Conservation (phyloP, 1,140 invertebrate genomes). For the Heterodera carotae region DNA sequence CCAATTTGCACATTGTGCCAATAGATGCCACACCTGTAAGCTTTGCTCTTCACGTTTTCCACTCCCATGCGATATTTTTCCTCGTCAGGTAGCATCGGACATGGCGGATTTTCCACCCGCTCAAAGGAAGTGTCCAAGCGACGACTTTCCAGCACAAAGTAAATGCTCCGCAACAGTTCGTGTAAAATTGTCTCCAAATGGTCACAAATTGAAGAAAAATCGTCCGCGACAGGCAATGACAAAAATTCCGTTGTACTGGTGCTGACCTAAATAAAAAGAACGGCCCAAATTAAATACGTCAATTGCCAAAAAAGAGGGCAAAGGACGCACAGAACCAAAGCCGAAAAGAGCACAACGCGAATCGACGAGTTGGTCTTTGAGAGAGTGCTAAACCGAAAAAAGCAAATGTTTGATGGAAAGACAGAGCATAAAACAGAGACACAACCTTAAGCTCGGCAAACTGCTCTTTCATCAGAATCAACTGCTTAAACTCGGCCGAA, state of each 20-base stretch:
- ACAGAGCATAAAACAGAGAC: background rate
- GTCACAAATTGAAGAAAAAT: conserved; percentile 32
- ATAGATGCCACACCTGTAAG: conserved; percentile 38
- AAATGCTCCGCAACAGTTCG: conserved; percentile 59
- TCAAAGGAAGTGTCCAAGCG: conserved; percentile 58
- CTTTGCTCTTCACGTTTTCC: conserved; percentile 58
- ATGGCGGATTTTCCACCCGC: conserved; percentile 49
- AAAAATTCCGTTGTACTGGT: conserved; percentile 37
- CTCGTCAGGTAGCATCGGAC: conserved; percentile 58
- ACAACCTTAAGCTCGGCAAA: conserved; percentile 15
- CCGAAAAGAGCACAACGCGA: conserved; percentile 55
- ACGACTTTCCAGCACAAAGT: conserved; percentile 58
- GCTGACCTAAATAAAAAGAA: conserved; percentile 28
- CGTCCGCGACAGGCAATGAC: conserved; percentile 42
- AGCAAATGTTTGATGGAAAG: too few relatives aligned
- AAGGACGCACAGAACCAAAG: conserved; percentile 36
- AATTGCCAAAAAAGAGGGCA: background rate
- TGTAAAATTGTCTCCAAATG: conserved; percentile 54
- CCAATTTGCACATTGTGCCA: too few relatives aligned
- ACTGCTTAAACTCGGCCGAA: background rate
- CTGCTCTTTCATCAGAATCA: conserved; percentile 23
- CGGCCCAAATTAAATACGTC: too few relatives aligned
- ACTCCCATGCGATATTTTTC: conserved; percentile 58
- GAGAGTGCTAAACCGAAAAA: conserved; percentile 44
- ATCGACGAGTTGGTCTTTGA: conserved; percentile 47